Evolutionary conservation across 2,888 invertebrate species (phyloP), one percentile per base, ranked within the genome.

Genomic region (Dicroscelio sp.): DNA sequence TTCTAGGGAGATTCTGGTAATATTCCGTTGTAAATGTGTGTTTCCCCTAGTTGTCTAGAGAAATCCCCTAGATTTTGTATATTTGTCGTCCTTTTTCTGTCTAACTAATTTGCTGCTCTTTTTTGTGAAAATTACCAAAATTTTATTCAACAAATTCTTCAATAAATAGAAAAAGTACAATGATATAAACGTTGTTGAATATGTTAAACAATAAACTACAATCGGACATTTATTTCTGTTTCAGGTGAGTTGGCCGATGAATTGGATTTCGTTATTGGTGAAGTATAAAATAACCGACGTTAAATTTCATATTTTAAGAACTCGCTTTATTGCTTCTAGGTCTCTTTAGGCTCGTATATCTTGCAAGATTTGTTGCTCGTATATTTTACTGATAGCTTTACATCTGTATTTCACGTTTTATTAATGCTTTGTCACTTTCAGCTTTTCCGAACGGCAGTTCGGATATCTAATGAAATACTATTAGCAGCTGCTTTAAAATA

Each of bases 351-450:
- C 73, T 87, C 87, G 31, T 63, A 79, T 75, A 79, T 60, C 31
- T 84, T 69, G 6, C n/a, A 23, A 90, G 84, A 84, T 87, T 90
- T 75, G 58, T 73, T 58, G 67, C 65, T 63, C 75, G n/a, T 58
- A 86, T 63, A 69, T 60, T 75, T 75, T 8, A 38, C 10, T 55
- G 35, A 78, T 86, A 78, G 43, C 65, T 82, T 86, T 78, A 60
- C 73, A 84, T 48, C 38, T 69, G 30, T 83, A 86, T 33, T 86
- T 90, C 25, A 63, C 75, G 78, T 43, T 71, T 90, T 76, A 88
- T 90, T 90, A 88, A 90, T 90, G 85, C 88, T 88, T 78, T 88
- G 52, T 86, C 71, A 88, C 33, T 91, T 92, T 91, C 89, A 92
- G 91, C 92, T 92, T 91, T 73, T 88, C 78, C 65, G 63, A 86